Base-by-base conservation (phyloP, 2,888 invertebrate genomes). In the Brachypterus glaber region DNA sequence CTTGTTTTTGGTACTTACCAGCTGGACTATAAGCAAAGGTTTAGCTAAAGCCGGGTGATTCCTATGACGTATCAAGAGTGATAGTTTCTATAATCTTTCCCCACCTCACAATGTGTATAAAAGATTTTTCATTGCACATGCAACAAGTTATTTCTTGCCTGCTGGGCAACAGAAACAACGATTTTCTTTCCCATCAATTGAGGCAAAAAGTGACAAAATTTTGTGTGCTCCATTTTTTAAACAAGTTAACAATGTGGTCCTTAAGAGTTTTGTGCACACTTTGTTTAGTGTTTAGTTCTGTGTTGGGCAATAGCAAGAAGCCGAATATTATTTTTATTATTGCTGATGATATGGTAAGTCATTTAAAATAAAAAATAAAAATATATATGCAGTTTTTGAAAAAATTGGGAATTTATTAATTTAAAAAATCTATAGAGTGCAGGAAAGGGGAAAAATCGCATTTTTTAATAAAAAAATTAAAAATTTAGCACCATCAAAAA, bases 281-380 rank as follows among this genome's bases (percentile, higher is more conserved):
- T 5, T 5, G 27, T 9, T 27, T 27, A 11, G 7, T 27, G 27
- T 27, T 27, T 11, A 9, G 8, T 11, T 27, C 4, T 27, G 27
- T 5, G 4, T 27, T 5, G 7, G 24, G 16, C 5, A 26, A 30
- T 8, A 17, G 9, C 2, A 43, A 44, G 21, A 60, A 62, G 43
- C 79, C 83, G 4, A 73, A 88, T 59, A 76, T 88, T 40, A 71
- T 88, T 37, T 75, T 86, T 47, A 81, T 88, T 45, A 69, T 88
- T 58, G 85, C 82, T 1, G 88, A 88, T 68, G 87, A 88, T 62
- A 71, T 88, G 79, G 87, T 85, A 68, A 64, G 74, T 49, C 8
- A 9, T 17, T 12, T 34, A n/a, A 35, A 40, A 13, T 29, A 17
- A 13, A 35, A 14, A 17, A 35, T 30, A 37, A 17, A 35, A 15